Evolutionary conservation across 2,113 vertebrate genomes (phyloP).

Genomic region (Strigops habroptila): DNA sequence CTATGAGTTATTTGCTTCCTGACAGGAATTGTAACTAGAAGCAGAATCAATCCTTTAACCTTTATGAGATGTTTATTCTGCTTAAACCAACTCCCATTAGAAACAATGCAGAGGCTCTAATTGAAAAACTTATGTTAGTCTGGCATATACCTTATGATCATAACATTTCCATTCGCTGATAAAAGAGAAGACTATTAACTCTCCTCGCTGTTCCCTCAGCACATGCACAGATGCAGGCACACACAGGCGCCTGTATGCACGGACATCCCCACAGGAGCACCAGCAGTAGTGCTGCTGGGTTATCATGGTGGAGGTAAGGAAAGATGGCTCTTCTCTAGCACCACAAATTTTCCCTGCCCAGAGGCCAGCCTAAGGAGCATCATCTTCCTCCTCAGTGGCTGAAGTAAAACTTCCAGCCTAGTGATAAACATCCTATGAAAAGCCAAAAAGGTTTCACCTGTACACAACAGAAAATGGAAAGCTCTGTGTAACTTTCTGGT

Average conservation of each 20-base stretch:
- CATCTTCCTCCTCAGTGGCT: not conserved
- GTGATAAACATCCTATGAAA: not conserved
- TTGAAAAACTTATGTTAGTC: not conserved
- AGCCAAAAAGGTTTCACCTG: not conserved
- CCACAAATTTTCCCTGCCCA: not conserved
- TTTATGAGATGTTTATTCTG: not conserved
- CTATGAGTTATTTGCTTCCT: not conserved
- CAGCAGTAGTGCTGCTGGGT: not conserved
- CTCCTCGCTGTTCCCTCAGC: not conserved
- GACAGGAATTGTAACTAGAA: not conserved
- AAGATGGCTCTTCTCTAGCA: not conserved
- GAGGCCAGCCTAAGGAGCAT: not conserved
- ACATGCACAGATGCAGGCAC: not conserved
- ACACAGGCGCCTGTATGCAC: rapidly evolving
- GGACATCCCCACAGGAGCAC: not conserved
- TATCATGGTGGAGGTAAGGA: rapidly evolving
- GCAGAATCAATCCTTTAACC: not conserved
- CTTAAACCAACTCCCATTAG: not conserved
- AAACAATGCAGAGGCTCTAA: not conserved
- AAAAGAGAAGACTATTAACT: not conserved
- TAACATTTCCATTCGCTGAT: not conserved
- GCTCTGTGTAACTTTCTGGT: not conserved
- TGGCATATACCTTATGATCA: not conserved
- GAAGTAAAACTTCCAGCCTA: not conserved
- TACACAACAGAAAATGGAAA: not conserved